Evolutionary conservation across 2,113 vertebrate species (phyloP), one percentile per base, ranked within the genome.

Genomic region (Cyphomyrus plagiostoma): DNA sequence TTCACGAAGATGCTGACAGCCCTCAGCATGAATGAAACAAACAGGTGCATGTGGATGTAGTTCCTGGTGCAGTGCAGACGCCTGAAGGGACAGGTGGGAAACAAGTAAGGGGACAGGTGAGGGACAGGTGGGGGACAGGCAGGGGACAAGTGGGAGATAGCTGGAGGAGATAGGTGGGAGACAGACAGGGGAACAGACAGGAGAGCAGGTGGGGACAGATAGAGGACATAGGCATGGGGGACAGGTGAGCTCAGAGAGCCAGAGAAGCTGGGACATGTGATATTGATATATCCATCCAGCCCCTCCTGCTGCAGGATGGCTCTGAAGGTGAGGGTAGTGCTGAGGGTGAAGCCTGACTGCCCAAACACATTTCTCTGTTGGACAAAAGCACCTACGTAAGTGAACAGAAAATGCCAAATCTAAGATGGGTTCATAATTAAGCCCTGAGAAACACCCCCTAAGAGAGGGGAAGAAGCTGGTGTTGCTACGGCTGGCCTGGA

Each of bases 31-130:
- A 98, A 98, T 91, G 97, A 98, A n/a, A 96, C 95, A 93, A 98
- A 98, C 88, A 98, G 94, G 92, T 98, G 97, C 94, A 98, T 95
- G 93, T 98, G 97, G 94, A 98, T 97, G 93, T 97, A 98, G 93
- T 98, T 98, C 90, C 97, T 95, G 88, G 97, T 98, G 93, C 97
- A 98, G 93, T 97, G 97, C 56, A 98, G 94, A 89, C 97, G 96
- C 92, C 97, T 98, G 92, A 3, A 89, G 42, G 8, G 86, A 89
- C 74, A 77, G 13, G 35, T 39, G 1, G 26, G 17, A 19, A 23
- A 49, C 19, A 49, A 10, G 45, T 9, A 13, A 1, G 42, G 58
- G 21, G 45, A 58, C 1, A 23, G 53, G 13, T 0, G 17, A 1
- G 45, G 45, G 45, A 46, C 56, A 58, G 53, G 53, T 1, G 53